Evolutionary conservation across 2,888 invertebrate genomes (phyloP).

Genomic region (Thymelicus lineola): DNA sequence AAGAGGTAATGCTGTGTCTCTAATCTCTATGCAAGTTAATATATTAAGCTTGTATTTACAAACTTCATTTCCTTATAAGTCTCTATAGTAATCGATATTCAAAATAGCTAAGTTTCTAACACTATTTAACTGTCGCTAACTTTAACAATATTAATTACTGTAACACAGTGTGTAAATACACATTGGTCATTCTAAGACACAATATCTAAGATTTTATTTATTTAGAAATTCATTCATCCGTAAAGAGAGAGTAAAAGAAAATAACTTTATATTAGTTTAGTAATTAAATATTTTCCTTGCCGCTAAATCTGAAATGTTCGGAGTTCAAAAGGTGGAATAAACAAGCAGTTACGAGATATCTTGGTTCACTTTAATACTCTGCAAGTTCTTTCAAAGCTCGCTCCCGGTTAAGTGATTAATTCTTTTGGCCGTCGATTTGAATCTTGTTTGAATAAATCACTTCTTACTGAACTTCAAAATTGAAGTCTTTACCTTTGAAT

Average conservation of each 20-base stretch:
- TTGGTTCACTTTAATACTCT: constrained; percentile 50
- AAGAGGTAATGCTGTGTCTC: too few species aligned
- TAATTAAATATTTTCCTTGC: constrained; percentile 37
- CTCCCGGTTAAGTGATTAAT: constrained; percentile 71
- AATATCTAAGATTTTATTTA: background rate
- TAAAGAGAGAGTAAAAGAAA: constrained; percentile 9
- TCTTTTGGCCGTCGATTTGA: constrained; percentile 64
- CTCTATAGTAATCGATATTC: too few species aligned
- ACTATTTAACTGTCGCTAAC: too few species aligned
- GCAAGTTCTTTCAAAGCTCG: constrained; percentile 56
- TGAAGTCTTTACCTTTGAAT: constrained; percentile 51
- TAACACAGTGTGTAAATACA: too few species aligned
- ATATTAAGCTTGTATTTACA: too few species aligned
- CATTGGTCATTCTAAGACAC: too few species aligned
- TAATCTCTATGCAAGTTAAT: too few species aligned
- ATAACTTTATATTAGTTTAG: constrained; percentile 31
- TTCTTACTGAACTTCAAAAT: constrained; percentile 52
- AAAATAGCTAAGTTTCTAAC: too few species aligned
- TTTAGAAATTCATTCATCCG: background rate
- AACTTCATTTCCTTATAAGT: too few species aligned
- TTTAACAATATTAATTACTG: too few species aligned
- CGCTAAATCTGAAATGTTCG: constrained; percentile 37
- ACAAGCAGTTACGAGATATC: constrained; percentile 40
- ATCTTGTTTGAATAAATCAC: constrained; percentile 70
- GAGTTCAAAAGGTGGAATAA: constrained; percentile 45